Base-by-base conservation (phyloP, 1,140 invertebrate genomes). In the Teleogryllus occipitalis region DNA sequence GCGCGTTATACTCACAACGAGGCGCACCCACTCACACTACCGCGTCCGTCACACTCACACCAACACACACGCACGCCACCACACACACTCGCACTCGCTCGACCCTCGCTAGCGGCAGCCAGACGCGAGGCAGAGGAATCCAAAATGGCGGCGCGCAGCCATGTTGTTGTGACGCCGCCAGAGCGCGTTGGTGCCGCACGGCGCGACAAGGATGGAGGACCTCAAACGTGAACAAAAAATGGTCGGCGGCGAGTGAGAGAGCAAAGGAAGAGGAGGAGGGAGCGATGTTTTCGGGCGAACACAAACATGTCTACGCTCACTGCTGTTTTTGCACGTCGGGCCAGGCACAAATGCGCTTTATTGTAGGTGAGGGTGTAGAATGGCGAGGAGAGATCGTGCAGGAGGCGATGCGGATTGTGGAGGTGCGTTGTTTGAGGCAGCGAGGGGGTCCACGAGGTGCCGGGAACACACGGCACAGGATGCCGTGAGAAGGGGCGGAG, bases 301-400 rank as follows among this genome's bases (percentile, higher is more conserved):
- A 65, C 54, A 65, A 65, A 65, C 54, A 65, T 65, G 54, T 65
- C 54, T 10, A 18, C 54, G 54, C 2, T 18, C 54, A 14, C 54
- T 65, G 54, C 54, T 65, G 54, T 65, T 65, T 65, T 65, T 65
- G 54, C 54, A 65, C 54, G 54, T 65, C 54, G 54, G n/a, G 54
- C 54, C 18, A 18, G 3, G 54, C 54, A 65, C 54, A 65, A 65
- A 65, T 65, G 54, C 54, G 54, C 54, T 65, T 65, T 65, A 65
- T 65, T 65, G 54, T 18, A 18, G 54, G 54, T 18, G 18, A 65
- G 54, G 18, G 54, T 39, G 27, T 39, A 5, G 27, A 39, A 39
- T 39, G 27, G 27, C 5, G 27, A 39, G 27, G 27, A n/a, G n/a
- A n/a, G n/a, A n/a, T n/a, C n/a, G n/a, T n/a, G n/a, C n/a, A n/a